Conservation (phyloP, 2,888 invertebrate genomes). For the Drosophila atripex region DNA sequence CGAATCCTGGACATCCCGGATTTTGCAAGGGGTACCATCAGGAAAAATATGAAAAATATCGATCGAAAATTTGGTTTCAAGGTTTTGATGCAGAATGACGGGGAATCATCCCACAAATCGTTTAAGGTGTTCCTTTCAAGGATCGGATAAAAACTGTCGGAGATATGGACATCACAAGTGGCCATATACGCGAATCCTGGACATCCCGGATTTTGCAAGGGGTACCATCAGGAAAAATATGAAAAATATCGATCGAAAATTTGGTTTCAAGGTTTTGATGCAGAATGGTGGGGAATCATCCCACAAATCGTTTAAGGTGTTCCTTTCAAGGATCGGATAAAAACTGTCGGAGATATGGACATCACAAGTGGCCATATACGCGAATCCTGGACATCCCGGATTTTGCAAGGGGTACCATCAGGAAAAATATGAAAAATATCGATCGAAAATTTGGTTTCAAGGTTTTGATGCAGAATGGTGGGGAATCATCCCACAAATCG, state of each 20-base stretch:
- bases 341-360: not conserved
- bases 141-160: not conserved
- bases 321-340: not conserved
- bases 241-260: not conserved
- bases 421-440: too few species aligned
- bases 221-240: not conserved
- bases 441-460: too few species aligned
- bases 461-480: too few species aligned
- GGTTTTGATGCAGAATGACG: not conserved
- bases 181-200: not conserved
- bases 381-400: not conserved
- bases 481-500: too few species aligned
- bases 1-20: not conserved
- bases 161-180: not conserved
- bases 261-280: not conserved
- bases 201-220: not conserved
- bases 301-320: not conserved
- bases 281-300: not conserved
- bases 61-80: not conserved
- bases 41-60: not conserved
- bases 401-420: not conserved
- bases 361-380: not conserved
- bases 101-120: not conserved
- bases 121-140: not conserved
- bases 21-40: not conserved